phyloP scores from a whole-genome alignment of 2,797 vertebrate species.

The Hyperoplus immaculatus region DNA sequence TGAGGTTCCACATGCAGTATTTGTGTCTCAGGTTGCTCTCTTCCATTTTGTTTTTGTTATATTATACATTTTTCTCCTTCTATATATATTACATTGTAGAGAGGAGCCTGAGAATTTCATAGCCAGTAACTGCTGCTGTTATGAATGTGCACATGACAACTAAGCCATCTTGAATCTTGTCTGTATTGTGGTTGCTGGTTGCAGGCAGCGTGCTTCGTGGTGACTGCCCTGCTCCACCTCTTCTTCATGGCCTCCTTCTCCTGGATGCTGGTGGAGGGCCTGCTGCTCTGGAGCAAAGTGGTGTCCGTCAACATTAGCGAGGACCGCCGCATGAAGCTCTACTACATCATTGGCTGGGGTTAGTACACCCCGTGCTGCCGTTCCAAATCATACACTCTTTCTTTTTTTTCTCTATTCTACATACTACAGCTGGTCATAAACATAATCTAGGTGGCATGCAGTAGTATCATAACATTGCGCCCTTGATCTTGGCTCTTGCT shows the following conservation, averaged over 20 bases:
- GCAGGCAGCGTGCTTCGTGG: conserved; percentile 87
- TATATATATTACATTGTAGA: no score
- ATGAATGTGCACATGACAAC: no score
- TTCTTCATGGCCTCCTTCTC: conserved; percentile 96
- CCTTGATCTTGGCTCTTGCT: no score
- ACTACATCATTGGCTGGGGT: conserved; percentile 94
- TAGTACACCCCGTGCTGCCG: conserved; percentile 19
- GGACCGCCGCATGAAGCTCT: conserved; percentile 90
- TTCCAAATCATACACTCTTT: not conserved
- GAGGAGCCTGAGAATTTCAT: no score
- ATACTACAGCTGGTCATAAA: no score
- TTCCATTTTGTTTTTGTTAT: no score
- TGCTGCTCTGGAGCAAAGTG: conserved; percentile 96
- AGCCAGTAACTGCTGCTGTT: no score
- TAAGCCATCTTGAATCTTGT: not conserved
- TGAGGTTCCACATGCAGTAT: conserved; percentile 57
- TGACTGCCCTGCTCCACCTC: conserved; percentile 91
- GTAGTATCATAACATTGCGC: no score
- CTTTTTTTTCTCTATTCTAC: no score
- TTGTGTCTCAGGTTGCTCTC: not conserved
- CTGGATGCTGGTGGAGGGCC: conserved; percentile 96
- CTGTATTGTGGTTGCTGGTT: not conserved
- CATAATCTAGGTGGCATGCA: no score
- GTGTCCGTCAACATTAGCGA: conserved; percentile 93
- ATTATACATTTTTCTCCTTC: no score